phyloP scores from a whole-genome alignment of 2,797 vertebrate genomes.

The Spheniscus humboldti region DNA sequence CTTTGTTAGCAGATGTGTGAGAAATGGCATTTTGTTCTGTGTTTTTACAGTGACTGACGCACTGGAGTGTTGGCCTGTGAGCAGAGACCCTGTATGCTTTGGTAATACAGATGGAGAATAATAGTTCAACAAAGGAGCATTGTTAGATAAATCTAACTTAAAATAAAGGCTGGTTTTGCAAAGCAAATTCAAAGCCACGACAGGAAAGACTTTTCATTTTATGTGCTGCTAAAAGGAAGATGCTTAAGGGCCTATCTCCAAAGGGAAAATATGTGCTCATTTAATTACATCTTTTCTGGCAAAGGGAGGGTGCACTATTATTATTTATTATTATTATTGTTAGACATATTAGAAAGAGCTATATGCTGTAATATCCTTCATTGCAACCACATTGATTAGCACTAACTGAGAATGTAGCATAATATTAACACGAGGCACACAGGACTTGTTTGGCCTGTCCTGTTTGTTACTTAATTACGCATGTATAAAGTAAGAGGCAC shows the following conservation, averaged over 20 bases:
- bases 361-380: not conserved
- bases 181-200: not conserved
- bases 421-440: not conserved
- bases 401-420: not conserved
- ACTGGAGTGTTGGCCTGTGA: not conserved
- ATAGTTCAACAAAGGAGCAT: not conserved
- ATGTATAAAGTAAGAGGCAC: constrained; percentile 19
- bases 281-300: constrained; percentile 33
- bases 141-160: not conserved
- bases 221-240: constrained; percentile 7
- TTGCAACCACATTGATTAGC: constrained; percentile 37
- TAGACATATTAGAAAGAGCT: constrained; percentile 22
- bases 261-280: not conserved
- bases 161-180: constrained; percentile 10
- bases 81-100: not conserved
- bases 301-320: not conserved
- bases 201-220: not conserved
- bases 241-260: constrained; percentile 20
- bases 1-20: not conserved
- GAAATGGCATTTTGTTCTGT: not conserved
- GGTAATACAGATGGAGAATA: not conserved
- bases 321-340: constrained; percentile 17
- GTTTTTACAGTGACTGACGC: not conserved
- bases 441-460: constrained; percentile 53
- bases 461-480: constrained; percentile 12